Evolutionary conservation across 2,113 vertebrate genomes (phyloP).

Genomic region (Forbesichthys papilliferus): DNA sequence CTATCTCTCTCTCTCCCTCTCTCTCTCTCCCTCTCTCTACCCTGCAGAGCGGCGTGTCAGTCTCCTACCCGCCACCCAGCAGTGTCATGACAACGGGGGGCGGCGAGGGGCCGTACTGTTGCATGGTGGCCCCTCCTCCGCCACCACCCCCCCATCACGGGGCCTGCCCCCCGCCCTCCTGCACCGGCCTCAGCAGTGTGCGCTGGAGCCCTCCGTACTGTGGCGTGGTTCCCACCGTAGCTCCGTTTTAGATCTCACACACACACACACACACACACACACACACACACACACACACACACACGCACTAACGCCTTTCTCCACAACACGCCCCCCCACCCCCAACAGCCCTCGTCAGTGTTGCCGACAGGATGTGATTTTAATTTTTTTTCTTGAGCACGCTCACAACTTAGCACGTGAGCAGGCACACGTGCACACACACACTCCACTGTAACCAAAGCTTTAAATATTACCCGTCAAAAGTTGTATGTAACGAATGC

Average conservation of each 20-base stretch:
- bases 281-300: slow-evolving; percentile 9
- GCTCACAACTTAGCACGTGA: slow-evolving; percentile 31
- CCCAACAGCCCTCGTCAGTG: slow-evolving; percentile 5
- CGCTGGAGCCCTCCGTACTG: slow-evolving; percentile 89
- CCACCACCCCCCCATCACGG: slow-evolving; percentile 56
- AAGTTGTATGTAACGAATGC: slow-evolving; percentile 71
- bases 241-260: slow-evolving; percentile 44
- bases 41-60: slow-evolving; percentile 58
- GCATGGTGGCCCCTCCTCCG: slow-evolving; percentile 78
- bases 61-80: slow-evolving; percentile 88
- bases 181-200: slow-evolving; percentile 77
- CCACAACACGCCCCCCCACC: slow-evolving; percentile 2
- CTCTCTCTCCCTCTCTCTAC: not conserved
- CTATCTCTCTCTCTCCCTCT: slow-evolving; percentile 2
- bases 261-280: not conserved
- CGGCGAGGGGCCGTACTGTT: slow-evolving; percentile 89
- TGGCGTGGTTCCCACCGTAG: slow-evolving; percentile 46
- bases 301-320: slow-evolving; percentile 31
- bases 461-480: slow-evolving; percentile 63
- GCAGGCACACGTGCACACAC: slow-evolving; percentile 23
- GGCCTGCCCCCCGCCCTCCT: slow-evolving; percentile 83
- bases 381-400: slow-evolving; percentile 1
- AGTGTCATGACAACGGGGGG: slow-evolving; percentile 83
- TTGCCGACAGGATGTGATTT: slow-evolving; percentile 23
- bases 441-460: slow-evolving; percentile 63